Conservation (phyloP, 2,797 vertebrate genomes). For the Rhabdomys pumilio region DNA sequence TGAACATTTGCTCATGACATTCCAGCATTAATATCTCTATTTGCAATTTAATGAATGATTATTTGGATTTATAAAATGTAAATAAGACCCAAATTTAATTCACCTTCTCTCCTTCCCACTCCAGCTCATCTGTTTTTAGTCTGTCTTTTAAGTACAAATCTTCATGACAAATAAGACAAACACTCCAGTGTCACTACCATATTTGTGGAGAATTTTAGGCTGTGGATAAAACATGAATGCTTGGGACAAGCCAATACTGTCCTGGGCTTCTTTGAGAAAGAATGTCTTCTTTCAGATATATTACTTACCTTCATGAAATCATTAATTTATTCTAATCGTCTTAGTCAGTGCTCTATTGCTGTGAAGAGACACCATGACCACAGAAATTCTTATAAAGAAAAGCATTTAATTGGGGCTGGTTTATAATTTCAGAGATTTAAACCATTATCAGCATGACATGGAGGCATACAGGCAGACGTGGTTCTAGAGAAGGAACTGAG, state of each 20-base stretch:
- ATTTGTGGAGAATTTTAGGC: neutral
- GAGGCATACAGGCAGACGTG: neutral
- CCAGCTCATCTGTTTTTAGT: neutral
- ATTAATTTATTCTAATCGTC: conserved; percentile 61
- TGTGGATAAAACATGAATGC: neutral
- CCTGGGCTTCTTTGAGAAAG: neutral
- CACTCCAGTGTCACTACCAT: neutral
- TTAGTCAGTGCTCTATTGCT: neutral
- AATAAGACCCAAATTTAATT: neutral
- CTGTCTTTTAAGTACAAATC: neutral
- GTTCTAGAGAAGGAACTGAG: neutral
- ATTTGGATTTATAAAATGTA: conserved; percentile 20
- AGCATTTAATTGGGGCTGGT: neutral
- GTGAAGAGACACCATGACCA: neutral
- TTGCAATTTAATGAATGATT: conserved; percentile 24
- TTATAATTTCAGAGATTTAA: neutral
- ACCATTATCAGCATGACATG: neutral
- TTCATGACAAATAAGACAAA: neutral
- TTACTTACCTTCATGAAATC: conserved; percentile 73
- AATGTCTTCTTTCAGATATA: conserved; percentile 41
- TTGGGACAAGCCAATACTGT: neutral
- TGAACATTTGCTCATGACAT: neutral
- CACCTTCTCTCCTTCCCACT: neutral
- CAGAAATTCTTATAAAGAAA: neutral
- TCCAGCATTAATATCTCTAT: neutral